These are phyloP conservation scores for Sminthurinus signatus DNA, from an alignment of 1,140 invertebrate species.

Conservation along the genomic window DNA sequence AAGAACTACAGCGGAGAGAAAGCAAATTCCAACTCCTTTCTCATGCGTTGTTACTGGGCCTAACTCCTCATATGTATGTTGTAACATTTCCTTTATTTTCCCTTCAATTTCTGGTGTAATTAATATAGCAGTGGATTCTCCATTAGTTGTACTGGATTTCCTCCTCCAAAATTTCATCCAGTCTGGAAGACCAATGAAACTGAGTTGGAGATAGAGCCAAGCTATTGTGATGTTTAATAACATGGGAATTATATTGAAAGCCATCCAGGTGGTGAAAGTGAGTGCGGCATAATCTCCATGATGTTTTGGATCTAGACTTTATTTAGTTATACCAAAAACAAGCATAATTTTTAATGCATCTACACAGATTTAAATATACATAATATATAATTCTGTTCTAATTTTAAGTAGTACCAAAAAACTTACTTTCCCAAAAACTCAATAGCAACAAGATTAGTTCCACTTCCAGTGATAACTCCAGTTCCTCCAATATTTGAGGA, in stretches of 20 bases:
- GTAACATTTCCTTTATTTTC: conserved; percentile 49
- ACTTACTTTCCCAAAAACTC: conserved; percentile 38
- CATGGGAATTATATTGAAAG: conserved; percentile 60
- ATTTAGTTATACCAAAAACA: too few species aligned
- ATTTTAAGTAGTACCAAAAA: conserved; percentile 1
- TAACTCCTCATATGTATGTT: conserved; percentile 64
- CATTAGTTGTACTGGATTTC: conserved; percentile 5
- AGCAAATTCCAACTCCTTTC: conserved; percentile 62
- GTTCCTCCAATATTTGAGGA: conserved; percentile 32
- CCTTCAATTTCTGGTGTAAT: conserved; percentile 27
- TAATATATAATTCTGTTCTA: too few species aligned
- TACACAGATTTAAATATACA: too few species aligned
- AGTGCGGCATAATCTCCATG: conserved; percentile 41
- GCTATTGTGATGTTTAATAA: conserved; percentile 64
- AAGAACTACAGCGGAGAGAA: conserved; percentile 67
- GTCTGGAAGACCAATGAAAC: conserved; percentile 61
- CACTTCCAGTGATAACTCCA: conserved; percentile 30
- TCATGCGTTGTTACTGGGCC: conserved; percentile 77
- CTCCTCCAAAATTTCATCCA: conserved; percentile 25
- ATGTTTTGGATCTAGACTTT: conserved; percentile 33
- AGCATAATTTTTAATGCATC: too few species aligned
- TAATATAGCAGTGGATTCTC: conserved; percentile 5
- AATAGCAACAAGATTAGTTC: conserved; percentile 34
- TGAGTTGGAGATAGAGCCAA: conserved; percentile 59
- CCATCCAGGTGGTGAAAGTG: conserved; percentile 67